phyloP scores from a whole-genome alignment of 1,140 invertebrate species.

The Bombus soroeensis region DNA sequence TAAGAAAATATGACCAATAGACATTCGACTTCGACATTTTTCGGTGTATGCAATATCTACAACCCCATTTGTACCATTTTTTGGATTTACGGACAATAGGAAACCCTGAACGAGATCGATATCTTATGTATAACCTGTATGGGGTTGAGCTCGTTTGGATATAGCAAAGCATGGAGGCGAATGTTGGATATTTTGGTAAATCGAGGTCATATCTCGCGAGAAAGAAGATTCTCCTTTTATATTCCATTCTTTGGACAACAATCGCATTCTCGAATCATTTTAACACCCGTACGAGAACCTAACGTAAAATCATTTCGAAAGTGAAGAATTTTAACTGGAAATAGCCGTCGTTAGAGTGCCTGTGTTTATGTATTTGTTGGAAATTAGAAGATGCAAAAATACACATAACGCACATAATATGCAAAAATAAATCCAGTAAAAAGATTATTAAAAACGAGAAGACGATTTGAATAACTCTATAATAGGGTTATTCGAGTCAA shows the following conservation, averaged over 20 bases:
- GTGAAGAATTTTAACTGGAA: not conserved
- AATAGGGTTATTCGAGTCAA: no score
- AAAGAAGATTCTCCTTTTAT: not conserved
- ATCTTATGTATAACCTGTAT: slow-evolving; percentile 17
- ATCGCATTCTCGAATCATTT: slow-evolving; percentile 1
- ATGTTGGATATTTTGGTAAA: slow-evolving; percentile 20
- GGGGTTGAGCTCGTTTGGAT: not conserved
- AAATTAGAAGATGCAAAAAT: not conserved
- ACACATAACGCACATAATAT: not conserved
- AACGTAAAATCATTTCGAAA: not conserved
- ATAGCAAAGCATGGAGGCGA: not conserved
- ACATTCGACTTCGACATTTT: not conserved
- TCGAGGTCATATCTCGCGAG: slow-evolving; percentile 14
- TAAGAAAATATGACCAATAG: not conserved
- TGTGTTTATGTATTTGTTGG: no score
- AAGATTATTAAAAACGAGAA: no score
- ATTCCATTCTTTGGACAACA: not conserved
- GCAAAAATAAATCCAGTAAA: no score
- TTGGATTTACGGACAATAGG: slow-evolving; percentile 19
- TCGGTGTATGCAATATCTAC: not conserved
- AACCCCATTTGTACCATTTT: not conserved
- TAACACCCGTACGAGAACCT: not conserved
- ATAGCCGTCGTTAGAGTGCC: no score
- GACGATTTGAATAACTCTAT: no score
- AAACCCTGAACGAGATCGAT: not conserved